These are phyloP conservation scores for Lymantria dispar DNA, from an alignment of 2,888 invertebrate genomes.

Conservation along the genomic window DNA sequence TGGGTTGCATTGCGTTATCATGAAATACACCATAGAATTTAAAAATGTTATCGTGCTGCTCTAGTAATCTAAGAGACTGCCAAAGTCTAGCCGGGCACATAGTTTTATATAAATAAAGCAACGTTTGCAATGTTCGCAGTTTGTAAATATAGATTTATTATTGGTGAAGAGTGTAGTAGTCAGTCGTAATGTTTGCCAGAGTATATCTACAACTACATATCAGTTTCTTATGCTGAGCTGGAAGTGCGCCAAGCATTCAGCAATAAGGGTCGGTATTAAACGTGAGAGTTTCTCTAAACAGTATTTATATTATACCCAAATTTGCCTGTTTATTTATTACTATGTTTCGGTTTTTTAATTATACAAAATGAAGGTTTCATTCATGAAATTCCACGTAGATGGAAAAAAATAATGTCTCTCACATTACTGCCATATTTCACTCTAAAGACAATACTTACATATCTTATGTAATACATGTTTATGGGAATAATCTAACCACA, in stretches of 20 bases:
- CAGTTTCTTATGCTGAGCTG: constrained; percentile 23
- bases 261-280: constrained; percentile 20
- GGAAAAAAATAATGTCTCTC: too few relatives aligned
- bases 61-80: too few relatives aligned
- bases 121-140: constrained; percentile 24
- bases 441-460: too few relatives aligned
- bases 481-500: too few relatives aligned
- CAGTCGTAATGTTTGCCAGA: constrained; percentile 37
- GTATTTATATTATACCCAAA: constrained; percentile 1
- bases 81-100: too few relatives aligned
- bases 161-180: constrained; percentile 31
- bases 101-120: constrained; percentile 24
- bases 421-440: too few relatives aligned
- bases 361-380: too few relatives aligned
- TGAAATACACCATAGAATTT: too few relatives aligned
- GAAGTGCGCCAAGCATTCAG: constrained; percentile 22
- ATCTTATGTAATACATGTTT: too few relatives aligned
- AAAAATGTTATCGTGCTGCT: too few relatives aligned
- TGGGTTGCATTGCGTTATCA: too few relatives aligned
- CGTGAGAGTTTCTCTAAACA: constrained; percentile 9
- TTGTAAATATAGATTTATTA: constrained; percentile 48
- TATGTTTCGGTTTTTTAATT: not conserved
- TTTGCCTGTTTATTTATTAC: not conserved
- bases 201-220: constrained; percentile 26
- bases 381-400: too few relatives aligned